Conservation (phyloP, 2,113 vertebrate species). For the Origma solitaria region DNA sequence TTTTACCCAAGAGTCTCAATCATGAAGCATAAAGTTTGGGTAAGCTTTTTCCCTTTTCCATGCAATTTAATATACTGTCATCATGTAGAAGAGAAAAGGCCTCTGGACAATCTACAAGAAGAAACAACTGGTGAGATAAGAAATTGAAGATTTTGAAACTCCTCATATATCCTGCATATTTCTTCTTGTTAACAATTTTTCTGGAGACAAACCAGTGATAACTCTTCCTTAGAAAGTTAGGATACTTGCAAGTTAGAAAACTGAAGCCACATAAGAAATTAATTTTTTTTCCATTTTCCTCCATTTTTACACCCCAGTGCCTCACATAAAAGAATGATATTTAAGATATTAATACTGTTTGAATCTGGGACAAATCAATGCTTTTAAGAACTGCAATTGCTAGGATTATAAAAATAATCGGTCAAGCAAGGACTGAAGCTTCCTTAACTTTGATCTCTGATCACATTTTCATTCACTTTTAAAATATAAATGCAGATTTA, state of each 20-base stretch:
- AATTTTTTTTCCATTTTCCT: background rate
- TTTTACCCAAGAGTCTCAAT: conserved; percentile 38
- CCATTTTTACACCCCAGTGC: background rate
- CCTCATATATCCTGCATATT: conserved; percentile 10
- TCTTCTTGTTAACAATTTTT: conserved; percentile 33
- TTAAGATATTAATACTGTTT: background rate
- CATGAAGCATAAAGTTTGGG: background rate
- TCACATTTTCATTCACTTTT: background rate
- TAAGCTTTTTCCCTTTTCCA: conserved; percentile 41
- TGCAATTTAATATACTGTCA: conserved; percentile 9
- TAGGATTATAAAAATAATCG: background rate
- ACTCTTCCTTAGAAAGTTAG: conserved; percentile 11
- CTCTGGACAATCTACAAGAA: conserved; percentile 45
- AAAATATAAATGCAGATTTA: background rate
- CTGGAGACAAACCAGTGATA: conserved; percentile 33
- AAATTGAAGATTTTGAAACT: conserved; percentile 48
- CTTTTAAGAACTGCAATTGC: background rate
- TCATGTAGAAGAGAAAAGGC: background rate
- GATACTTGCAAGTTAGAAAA: conserved; percentile 8
- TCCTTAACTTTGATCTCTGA: background rate
- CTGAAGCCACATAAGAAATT: conserved; percentile 2
- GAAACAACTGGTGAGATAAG: conserved; percentile 11
- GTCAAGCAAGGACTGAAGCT: background rate
- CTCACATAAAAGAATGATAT: background rate
- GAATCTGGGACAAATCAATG: background rate